A percentile compares a stretch with the other conserved stretches of the same genome.
These are phyloP conservation scores for Prosopocoilus inquinatus DNA, from an alignment of 2,888 invertebrate genomes.

Conservation along the genomic window DNA sequence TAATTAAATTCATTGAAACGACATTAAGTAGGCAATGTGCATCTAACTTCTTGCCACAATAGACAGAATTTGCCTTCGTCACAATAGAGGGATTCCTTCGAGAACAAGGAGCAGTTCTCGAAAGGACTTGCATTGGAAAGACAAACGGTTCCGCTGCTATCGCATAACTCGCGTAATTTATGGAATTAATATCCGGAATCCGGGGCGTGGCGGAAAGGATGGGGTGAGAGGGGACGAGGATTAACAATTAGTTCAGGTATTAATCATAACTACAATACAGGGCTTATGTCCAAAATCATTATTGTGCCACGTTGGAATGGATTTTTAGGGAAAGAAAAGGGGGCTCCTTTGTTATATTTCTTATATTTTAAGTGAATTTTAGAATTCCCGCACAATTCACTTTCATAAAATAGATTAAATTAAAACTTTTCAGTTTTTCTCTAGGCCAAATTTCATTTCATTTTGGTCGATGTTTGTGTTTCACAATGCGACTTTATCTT, in stretches of 20 bases:
- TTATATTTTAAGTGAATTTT: too few relatives aligned
- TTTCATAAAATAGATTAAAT: too few relatives aligned
- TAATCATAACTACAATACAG: slow-evolving; percentile 30
- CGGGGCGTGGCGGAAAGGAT: slow-evolving; percentile 25
- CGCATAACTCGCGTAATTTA: slow-evolving; percentile 37
- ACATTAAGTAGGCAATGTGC: background rate
- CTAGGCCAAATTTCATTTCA: too few relatives aligned
- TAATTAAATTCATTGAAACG: background rate
- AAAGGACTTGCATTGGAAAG: background rate
- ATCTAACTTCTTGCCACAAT: background rate
- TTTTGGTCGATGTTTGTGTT: too few relatives aligned
- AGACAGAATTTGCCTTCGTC: background rate
- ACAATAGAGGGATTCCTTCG: background rate
- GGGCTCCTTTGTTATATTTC: too few relatives aligned
- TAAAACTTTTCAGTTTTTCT: too few relatives aligned
- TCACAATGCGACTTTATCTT: too few relatives aligned
- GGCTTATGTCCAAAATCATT: background rate
- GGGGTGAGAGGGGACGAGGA: slow-evolving; percentile 27
- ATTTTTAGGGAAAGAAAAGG: too few relatives aligned
- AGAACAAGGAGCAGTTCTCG: background rate
- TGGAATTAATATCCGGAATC: slow-evolving; percentile 43
- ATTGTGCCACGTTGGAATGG: background rate
- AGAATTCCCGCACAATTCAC: too few relatives aligned
- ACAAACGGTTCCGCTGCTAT: slow-evolving; percentile 1
- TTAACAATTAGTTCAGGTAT: slow-evolving; percentile 39